These are phyloP conservation scores for Cremastinae sp. DNA, from an alignment of 2,888 invertebrate genomes.

Conservation along the genomic window DNA sequence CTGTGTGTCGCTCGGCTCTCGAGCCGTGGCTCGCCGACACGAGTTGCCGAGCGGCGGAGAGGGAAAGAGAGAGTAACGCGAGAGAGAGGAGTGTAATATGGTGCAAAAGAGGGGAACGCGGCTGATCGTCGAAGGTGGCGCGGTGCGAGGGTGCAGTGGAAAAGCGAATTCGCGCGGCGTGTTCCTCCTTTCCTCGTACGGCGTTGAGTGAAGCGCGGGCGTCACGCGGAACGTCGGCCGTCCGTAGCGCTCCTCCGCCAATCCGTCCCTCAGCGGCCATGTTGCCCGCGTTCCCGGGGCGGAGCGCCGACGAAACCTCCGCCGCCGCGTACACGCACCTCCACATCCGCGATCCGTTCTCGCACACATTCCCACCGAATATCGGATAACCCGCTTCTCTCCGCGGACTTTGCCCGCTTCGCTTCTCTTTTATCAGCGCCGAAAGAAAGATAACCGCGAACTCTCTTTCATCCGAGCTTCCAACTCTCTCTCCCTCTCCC, in stretches of 20 bases:
- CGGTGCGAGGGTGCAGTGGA: conserved; percentile 9
- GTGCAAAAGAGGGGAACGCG: neutral
- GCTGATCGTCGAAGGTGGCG: conserved; percentile 14
- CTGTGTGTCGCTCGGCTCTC: conserved; percentile 43
- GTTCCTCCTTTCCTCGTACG: conserved; percentile 13
- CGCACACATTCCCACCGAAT: neutral
- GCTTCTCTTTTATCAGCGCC: conserved; percentile 38
- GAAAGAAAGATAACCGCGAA: conserved; percentile 40
- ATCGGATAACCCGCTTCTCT: neutral
- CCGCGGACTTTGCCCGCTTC: conserved; percentile 56
- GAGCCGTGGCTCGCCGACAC: conserved; percentile 39
- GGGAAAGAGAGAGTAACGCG: conserved; percentile 13
- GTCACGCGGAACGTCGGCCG: conserved; percentile 77
- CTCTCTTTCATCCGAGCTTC: conserved; percentile 25
- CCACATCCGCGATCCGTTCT: neutral
- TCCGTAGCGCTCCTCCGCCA: conserved; percentile 82
- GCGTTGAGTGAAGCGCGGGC: conserved; percentile 78
- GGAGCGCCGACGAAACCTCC: conserved; percentile 82
- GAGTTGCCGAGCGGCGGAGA: too few species aligned
- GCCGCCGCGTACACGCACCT: conserved; percentile 39
- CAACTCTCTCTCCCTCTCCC: conserved; percentile 17
- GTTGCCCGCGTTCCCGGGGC: conserved; percentile 84
- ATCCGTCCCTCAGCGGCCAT: conserved; percentile 85
- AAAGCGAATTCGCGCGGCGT: conserved; percentile 57
- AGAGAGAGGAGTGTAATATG: conserved; percentile 1